These are phyloP conservation scores for Meghimatium bilineatum DNA, from an alignment of 2,888 invertebrate genomes.

Conservation along the genomic window DNA sequence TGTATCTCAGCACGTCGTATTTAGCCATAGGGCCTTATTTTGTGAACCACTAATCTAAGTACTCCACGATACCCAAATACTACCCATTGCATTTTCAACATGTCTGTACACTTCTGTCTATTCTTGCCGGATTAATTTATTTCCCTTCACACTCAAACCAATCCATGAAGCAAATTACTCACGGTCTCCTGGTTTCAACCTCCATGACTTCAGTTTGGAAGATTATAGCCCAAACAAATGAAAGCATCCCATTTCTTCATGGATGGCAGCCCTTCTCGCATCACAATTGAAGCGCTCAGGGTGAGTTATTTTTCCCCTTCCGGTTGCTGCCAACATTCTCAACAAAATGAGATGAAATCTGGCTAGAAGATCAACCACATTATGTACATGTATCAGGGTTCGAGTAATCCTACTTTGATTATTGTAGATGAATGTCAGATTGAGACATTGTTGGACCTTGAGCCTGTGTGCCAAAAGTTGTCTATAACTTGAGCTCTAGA, in stretches of 20 bases:
- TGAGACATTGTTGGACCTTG: too few species aligned
- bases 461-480: too few species aligned
- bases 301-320: background rate
- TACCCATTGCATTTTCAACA: too few species aligned
- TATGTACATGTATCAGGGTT: too few species aligned
- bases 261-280: slow-evolving; percentile 4
- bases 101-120: background rate
- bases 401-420: too few species aligned
- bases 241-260: slow-evolving; percentile 10
- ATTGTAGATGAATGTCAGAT: too few species aligned
- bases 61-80: too few species aligned
- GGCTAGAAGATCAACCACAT: background rate
- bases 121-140: background rate
- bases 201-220: background rate
- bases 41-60: too few species aligned
- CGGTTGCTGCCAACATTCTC: background rate
- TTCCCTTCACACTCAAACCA: background rate
- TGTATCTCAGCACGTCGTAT: too few species aligned
- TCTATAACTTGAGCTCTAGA: too few species aligned
- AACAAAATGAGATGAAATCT: background rate
- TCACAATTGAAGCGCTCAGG: background rate
- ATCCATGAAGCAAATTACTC: background rate
- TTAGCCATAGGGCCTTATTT: too few species aligned
- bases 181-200: background rate
- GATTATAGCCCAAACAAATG: slow-evolving; percentile 13